Base-by-base conservation (phyloP, 1,140 invertebrate genomes). In the Eriocheir sinensis region DNA sequence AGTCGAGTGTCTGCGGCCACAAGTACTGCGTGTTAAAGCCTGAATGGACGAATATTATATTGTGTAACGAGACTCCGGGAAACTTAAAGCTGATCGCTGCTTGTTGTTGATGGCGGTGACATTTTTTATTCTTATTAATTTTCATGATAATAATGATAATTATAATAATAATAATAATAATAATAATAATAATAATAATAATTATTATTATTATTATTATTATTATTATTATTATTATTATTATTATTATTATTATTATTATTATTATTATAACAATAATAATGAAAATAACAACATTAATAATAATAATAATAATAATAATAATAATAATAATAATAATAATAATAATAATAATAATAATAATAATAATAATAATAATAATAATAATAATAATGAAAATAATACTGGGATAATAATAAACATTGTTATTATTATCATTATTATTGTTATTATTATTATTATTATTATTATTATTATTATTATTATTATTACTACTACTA, bases 131-230 rank as follows among this genome's bases (percentile, higher is more conserved):
- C 2, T 32, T 85, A 30, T 32, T 85, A 85, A 85, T 8, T 36
- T 2, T 88, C 1, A 88, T 38, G 38, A 88, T 40, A 38, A 36
- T 88, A 40, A 88, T 41, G 38, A 88, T 88, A 2, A 88, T 4
- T 21, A 89, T 40, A 9, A 89, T 40, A 8, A 89, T 40, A 38
- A 89, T 40, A 4, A 89, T 40, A 38, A 89, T 89, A 3, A 41
- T 40, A 38, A 89, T 89, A 2, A 89, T n/a, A 38, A 89, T 89
- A 17, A 38, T 41, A 38, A 40, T 89, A 21, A 89, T 89, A 21
- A 44, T 89, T 40, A 89, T 89, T n/a, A 88, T 88, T 36, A 88
- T 88, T n/a, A 88, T 40, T 17, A 89, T 89, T 40, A 89, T 89
- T 17, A 89, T 89, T 40, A 89, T 89, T 17, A 41, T 89, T 40